Base-by-base conservation (phyloP, 2,113 vertebrate species). In the Panthera tigris region DNA sequence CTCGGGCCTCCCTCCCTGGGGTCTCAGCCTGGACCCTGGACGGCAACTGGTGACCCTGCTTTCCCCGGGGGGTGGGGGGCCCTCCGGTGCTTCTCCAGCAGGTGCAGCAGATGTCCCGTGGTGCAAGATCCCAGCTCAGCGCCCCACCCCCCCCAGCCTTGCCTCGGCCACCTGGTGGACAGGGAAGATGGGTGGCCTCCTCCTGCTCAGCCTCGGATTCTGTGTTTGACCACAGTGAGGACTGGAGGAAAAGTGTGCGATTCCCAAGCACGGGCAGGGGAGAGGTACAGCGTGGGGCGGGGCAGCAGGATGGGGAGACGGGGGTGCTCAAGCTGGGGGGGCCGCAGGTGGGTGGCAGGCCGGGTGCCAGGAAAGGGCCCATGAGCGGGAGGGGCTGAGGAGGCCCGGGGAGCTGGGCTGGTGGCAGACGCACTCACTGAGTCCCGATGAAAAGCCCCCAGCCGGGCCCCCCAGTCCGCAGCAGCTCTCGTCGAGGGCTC, bases 351-450 rank as follows among this genome's bases (percentile, higher is more conserved):
- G 50, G 55, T 4, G 7, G 68, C 33, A 3, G 16, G n/a, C 5
- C 7, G 66, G 66, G 66, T 18, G 66, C 55, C 36, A 23, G 69
- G 27, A 31, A 45, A 39, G 86, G 52, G 52, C 55, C 10, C 1
- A 4, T 2, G 39, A 45, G 14, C 7, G 3, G 45, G 52, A 3
- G 5, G 19, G 11, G 45, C 2, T 10, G 76, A 68, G 23, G 31
- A 31, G 16, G 25, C 0, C 0, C 0, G 73, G 31, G 7, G n/a
- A 4, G n/a, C 18, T 19, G 55, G 55, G 55, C 55, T 55, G 5
- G 27, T 2, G 0, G 19, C 73, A 29, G 3, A 0, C 1, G 31
- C 11, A 0, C 36, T 3, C 2, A 33, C 33, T 2, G 41, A 66
- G 33, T 4, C 39, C n/a, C 11, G 2, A 8, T 4, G 3, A 18